Conservation (phyloP, 2,888 invertebrate genomes). For the Drosophila merina region DNA sequence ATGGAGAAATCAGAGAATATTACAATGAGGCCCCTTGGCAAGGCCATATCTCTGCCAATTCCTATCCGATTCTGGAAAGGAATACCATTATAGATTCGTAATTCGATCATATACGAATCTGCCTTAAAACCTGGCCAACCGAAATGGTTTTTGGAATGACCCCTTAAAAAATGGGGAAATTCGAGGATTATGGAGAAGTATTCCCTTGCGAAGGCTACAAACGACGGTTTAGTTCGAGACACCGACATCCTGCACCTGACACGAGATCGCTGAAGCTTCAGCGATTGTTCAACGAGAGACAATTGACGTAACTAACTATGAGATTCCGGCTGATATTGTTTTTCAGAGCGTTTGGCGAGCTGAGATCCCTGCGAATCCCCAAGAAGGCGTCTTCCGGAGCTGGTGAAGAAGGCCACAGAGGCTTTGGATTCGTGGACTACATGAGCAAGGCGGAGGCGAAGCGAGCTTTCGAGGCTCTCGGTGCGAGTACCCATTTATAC, state of each 20-base stretch:
- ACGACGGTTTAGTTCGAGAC: neutral
- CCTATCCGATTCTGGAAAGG: neutral
- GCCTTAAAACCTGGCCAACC: neutral
- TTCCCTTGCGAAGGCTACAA: too few species aligned
- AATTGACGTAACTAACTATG: neutral
- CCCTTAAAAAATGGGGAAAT: neutral
- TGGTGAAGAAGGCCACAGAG: constrained; percentile 91
- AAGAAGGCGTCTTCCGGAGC: constrained; percentile 89
- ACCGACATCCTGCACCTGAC: neutral
- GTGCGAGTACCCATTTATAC: constrained; percentile 98
- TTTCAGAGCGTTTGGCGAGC: constrained; percentile 94
- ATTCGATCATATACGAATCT: neutral
- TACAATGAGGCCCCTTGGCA: neutral
- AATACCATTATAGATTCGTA: neutral
- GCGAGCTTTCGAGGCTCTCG: constrained; percentile 96
- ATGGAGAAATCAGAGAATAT: too few species aligned
- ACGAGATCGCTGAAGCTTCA: neutral
- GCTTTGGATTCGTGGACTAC: constrained; percentile 98
- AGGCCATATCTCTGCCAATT: neutral
- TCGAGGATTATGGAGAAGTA: neutral
- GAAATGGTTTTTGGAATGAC: neutral
- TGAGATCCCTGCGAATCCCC: constrained; percentile 95
- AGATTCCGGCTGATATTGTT: neutral
- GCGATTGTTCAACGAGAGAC: neutral
- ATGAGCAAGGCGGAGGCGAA: constrained; percentile 95